Evolutionary conservation across 2,797 vertebrate genomes (phyloP).

Genomic region (Limosa lapponica): DNA sequence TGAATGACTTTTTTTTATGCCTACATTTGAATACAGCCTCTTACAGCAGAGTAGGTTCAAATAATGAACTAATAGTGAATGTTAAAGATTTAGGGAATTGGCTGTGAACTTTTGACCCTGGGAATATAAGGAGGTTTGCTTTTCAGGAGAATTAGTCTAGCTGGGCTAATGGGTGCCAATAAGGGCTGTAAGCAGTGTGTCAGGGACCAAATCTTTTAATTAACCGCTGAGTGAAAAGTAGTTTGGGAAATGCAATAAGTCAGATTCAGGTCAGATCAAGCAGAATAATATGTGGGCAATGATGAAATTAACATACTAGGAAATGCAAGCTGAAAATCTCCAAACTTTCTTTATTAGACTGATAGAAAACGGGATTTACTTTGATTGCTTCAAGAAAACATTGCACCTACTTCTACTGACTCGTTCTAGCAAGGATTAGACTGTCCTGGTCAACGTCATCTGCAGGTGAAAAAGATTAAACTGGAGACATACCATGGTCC

Average conservation of each 20-base stretch:
- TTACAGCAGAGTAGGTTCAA: constrained; percentile 58
- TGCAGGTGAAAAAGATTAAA: background rate
- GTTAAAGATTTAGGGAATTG: constrained; percentile 73
- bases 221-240: constrained; percentile 70
- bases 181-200: constrained; percentile 67
- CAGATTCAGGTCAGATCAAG: constrained; percentile 78
- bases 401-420: background rate
- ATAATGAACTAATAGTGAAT: constrained; percentile 70
- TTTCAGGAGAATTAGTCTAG: constrained; percentile 68
- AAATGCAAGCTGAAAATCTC: constrained; percentile 67
- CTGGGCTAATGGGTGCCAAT: constrained; percentile 69
- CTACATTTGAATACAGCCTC: constrained; percentile 46
- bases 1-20: constrained; percentile 48
- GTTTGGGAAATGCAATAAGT: constrained; percentile 62
- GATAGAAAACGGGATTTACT: constrained; percentile 41
- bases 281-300: constrained; percentile 73
- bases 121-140: constrained; percentile 65
- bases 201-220: constrained; percentile 74
- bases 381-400: constrained; percentile 3
- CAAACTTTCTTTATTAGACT: constrained; percentile 54
- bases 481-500: background rate
- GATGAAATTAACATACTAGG: constrained; percentile 72
- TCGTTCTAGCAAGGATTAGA: background rate
- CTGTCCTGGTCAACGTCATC: background rate
- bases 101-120: constrained; percentile 63